Evolutionary conservation across 2,797 vertebrate species (phyloP).

Genomic region (Sebastolobus alascanus): DNA sequence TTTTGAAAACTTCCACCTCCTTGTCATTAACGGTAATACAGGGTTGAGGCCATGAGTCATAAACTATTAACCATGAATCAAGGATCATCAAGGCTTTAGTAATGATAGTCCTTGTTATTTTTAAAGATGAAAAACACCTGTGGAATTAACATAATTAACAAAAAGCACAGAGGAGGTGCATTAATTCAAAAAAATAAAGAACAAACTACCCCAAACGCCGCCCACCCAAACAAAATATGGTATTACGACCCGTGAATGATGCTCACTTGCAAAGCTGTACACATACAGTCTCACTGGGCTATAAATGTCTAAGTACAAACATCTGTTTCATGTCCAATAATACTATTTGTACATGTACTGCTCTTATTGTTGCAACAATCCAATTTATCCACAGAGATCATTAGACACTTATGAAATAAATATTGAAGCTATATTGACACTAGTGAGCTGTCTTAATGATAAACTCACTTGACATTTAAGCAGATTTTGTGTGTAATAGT

Average conservation of each 20-base stretch:
- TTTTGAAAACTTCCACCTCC: too few relatives aligned
- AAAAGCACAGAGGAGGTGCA: not conserved
- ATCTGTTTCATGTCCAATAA: not conserved
- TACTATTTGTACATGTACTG: not conserved
- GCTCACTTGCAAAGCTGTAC: too few relatives aligned
- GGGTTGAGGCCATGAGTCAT: not conserved
- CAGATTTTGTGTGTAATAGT: not conserved
- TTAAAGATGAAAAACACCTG: too few relatives aligned
- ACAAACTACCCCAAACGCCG: too few relatives aligned
- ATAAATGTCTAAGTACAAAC: not conserved
- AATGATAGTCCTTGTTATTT: too few relatives aligned
- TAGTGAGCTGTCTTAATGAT: not conserved
- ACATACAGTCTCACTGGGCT: not conserved
- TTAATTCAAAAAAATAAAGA: too few relatives aligned
- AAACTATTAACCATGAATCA: not conserved
- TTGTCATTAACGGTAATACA: too few relatives aligned
- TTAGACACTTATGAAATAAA: not conserved
- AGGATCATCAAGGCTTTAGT: too few relatives aligned
- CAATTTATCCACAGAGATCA: not conserved
- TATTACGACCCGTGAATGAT: too few relatives aligned
- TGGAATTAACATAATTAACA: too few relatives aligned
- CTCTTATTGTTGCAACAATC: not conserved
- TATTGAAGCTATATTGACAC: not conserved
- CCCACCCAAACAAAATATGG: too few relatives aligned
- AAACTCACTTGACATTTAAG: not conserved